Base-by-base conservation (phyloP, 2,888 invertebrate genomes). In the Noctua comes region DNA sequence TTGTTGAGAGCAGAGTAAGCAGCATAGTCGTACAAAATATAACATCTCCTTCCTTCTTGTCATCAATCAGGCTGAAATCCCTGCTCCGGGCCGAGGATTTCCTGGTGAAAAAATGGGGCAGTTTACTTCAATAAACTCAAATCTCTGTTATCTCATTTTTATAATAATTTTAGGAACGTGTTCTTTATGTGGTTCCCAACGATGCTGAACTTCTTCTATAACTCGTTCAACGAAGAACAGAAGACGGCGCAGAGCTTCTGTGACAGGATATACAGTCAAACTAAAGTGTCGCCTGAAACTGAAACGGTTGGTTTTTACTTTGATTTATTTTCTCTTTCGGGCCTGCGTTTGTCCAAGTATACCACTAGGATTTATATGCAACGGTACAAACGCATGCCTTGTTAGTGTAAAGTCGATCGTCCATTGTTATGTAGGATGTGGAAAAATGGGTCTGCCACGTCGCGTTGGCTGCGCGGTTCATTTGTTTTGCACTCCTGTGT, bases 111-210 rank as follows among this genome's bases (percentile, higher is more conserved):
- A 57, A n/a, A 27, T 1, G 7, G 7, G 0, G 59, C 27, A 27
- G 59, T 59, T 16, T 1, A 27, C 2, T 59, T 59, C 7, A 16
- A 27, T 7, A 27, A 59, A 59, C 59, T 59, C 2, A 27, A 7
- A 27, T 27, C 27, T 59, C 27, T 59, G 1, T 18, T 62, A 18
- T 8, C 18, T 31, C 2, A 62, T 31, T 18, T 7, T 31, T 18
- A 27, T 3, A 31, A 21, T 72, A 18, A 0, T 51, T 82, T 82
- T 11, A 97, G 97, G 24, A 96, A 96, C 66, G 93, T 96, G n/a
- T 94, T 97, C 71, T 87, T 93, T 11, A 95, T 97, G 94, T 97
- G 97, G 97, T 97, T 96, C 70, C 97, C 97, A 0, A 95, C 96
- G 62, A 96, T 97, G 77, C 93, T 97, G 31, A 97, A 97, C 84